These are phyloP conservation scores for Clarias macrocephalus DNA, from an alignment of 2,113 vertebrate genomes.

Conservation along the genomic window DNA sequence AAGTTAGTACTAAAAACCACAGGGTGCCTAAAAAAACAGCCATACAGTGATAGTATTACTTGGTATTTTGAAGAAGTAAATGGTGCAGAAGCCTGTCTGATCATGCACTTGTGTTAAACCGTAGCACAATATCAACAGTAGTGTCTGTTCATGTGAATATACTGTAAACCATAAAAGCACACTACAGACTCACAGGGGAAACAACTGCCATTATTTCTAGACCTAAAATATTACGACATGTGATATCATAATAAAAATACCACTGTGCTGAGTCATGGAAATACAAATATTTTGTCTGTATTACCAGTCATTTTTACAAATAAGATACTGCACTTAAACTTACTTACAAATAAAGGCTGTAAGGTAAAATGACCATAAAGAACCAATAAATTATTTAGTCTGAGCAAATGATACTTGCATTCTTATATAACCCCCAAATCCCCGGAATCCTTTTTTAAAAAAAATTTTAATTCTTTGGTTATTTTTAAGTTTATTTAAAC, in stretches of 20 bases:
- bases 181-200: neutral
- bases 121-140: neutral
- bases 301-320: neutral
- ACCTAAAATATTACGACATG: neutral
- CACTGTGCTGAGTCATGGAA: neutral
- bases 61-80: neutral
- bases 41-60: neutral
- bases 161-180: neutral
- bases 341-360: too few species aligned
- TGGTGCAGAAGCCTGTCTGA: neutral
- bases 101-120: neutral
- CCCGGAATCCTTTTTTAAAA: neutral
- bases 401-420: neutral
- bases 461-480: neutral
- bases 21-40: neutral
- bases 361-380: neutral
- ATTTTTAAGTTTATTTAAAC: constrained; percentile 30
- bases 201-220: neutral
- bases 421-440: neutral
- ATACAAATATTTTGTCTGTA: neutral
- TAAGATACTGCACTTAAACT: neutral
- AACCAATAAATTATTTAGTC: neutral
- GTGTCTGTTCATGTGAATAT: neutral
- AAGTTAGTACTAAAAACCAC: too few species aligned
- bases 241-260: neutral